Percentiles rank a stretch among this genome's conserved stretches.
Conservation (phyloP, 2,113 vertebrate species). For the Myotis yumanensis region DNA sequence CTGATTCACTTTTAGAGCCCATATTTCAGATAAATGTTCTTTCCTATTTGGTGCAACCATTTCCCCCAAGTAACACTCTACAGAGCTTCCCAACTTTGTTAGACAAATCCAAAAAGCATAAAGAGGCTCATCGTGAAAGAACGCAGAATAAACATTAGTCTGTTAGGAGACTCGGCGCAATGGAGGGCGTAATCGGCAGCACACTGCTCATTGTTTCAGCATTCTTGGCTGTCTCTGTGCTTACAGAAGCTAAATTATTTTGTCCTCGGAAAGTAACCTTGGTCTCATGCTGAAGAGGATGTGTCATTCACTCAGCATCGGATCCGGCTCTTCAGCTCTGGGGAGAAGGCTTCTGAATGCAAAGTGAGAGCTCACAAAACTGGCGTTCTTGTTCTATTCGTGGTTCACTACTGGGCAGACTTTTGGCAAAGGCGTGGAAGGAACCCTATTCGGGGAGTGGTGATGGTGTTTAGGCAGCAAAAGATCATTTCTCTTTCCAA, state of each 20-base stretch:
- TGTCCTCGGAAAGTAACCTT: constrained; percentile 56
- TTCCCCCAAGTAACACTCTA: background rate
- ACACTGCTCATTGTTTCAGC: background rate
- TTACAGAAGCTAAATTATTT: constrained; percentile 55
- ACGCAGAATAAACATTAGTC: background rate
- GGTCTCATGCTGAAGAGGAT: background rate
- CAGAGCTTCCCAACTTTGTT: background rate
- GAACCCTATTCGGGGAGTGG: constrained; percentile 43
- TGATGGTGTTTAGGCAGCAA: background rate
- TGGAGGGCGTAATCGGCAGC: background rate
- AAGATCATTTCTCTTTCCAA: constrained; percentile 12
- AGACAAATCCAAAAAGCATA: background rate
- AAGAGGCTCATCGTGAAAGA: background rate
- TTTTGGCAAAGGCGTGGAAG: constrained; percentile 9
- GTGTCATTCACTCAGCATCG: background rate
- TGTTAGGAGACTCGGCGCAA: background rate
- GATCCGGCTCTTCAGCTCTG: background rate
- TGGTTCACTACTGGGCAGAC: constrained; percentile 40
- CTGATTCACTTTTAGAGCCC: background rate
- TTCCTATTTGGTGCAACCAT: background rate
- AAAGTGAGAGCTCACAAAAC: constrained; percentile 15
- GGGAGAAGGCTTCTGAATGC: constrained; percentile 30
- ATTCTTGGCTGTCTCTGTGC: background rate
- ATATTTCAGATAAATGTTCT: background rate
- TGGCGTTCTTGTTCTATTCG: constrained; percentile 1